Percentiles rank a stretch among this genome's conserved stretches.
These are phyloP conservation scores for Tychaedon coryphoeus DNA, from an alignment of 2,113 vertebrate species.

Conservation along the genomic window DNA sequence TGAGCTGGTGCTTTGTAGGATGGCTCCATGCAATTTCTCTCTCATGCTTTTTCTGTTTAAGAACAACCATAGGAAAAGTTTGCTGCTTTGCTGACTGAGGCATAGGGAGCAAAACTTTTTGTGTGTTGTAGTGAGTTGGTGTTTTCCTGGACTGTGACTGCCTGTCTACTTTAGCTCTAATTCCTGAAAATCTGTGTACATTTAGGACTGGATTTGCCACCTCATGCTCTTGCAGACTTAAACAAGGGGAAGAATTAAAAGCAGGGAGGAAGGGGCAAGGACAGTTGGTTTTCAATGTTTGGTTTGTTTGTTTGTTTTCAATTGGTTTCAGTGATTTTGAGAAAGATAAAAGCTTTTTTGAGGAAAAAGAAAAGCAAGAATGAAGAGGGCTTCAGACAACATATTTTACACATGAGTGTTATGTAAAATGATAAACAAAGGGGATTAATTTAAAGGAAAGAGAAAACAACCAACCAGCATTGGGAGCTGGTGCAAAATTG, in stretches of 20 bases:
- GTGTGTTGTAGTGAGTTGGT: background rate
- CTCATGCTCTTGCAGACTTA: rapidly evolving
- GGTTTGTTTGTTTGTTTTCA: background rate
- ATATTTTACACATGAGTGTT: background rate
- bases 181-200: background rate
- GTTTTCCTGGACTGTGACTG: background rate
- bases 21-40: background rate
- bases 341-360: background rate
- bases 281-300: background rate
- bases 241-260: background rate
- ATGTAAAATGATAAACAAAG: background rate
- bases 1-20: background rate
- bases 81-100: background rate
- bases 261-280: background rate
- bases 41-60: rapidly evolving
- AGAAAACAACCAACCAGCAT: background rate
- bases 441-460: background rate
- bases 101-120: background rate
- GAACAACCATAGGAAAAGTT: background rate
- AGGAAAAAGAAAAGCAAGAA: background rate
- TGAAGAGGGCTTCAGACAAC: background rate
- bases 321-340: background rate
- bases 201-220: background rate
- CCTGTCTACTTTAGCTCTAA: background rate
- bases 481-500: background rate